Evolutionary conservation across 2,113 vertebrate genomes (phyloP), one percentile per base, ranked within the genome.

Genomic region (Poecile atricapillus): DNA sequence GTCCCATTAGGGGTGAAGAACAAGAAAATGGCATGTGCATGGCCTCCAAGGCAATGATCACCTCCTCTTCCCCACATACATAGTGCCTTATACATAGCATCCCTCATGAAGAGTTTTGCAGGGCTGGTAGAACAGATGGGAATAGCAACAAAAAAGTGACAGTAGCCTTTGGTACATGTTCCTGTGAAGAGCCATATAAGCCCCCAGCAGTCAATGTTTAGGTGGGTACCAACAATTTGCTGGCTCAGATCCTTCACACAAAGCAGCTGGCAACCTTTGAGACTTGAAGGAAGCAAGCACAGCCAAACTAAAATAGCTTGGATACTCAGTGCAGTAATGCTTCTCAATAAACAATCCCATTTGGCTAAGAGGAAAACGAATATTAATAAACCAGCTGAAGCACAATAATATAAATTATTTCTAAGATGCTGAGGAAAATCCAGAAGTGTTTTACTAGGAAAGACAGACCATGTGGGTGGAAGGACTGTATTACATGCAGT

Each of bases 331-430:
- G 50, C 77, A 59, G 63, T 55, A 77, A 90, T 74, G 58, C 81
- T 88, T 95, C 67, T 70, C 70, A 83, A 80, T 90, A 94, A 94
- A 94, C 78, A 90, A 80, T 55, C 59, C 70, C 46, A 52, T 89
- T 95, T 77, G 70, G 75, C 82, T 86, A 89, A 80, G 56, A 55
- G 46, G 81, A 91, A 95, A 93, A 84, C 13, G 12, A 91, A 95
- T 67, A 84, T 70, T 87, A 90, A 90, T 56, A 91, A 91, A 93
- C 41, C 30, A 83, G 50, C 25, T 62, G 75, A 93, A 91, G 39
- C 46, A 74, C 75, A 96, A 28, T 49, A 78, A 77, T 47, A 71
- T 73, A 79, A 83, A 58, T 94, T 7, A 94, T 91, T 95, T 93
- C 63, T 46, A 94, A 79, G 80, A 59, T 73, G 55, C 39, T 76